Evolutionary conservation across 2,888 invertebrate species (phyloP), one percentile per base, ranked within the genome.

Genomic region (Invenusta paracnida): DNA sequence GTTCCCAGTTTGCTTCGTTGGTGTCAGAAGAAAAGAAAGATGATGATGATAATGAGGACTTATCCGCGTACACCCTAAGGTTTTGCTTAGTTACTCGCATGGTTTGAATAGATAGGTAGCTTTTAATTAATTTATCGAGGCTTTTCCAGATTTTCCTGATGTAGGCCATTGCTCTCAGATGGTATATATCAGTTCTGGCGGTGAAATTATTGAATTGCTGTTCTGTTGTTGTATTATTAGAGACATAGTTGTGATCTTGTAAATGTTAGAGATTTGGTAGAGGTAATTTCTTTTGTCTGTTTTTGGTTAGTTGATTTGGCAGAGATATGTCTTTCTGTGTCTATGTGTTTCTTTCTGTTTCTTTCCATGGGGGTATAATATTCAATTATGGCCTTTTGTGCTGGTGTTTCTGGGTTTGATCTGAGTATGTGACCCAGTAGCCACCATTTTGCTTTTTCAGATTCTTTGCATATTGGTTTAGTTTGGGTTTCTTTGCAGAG

Each of bases 191-290:
- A 48, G 5, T 48, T 48, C 48, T 48, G 17, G 48, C 17, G 48
- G 48, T 48, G 48, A 48, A 48, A 48, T 48, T 48, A 48, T 48
- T 48, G 48, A 48, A 48, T 48, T 48, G 48, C 5, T 48, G 48
- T 48, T 48, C 48, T 5, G 48, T 48, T 48, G 48, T 73, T 73
- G 73, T 73, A 73, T 73, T 73, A 73, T 73, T 73, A 73, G 73
- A 25, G 27, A 73, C 73, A 73, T 73, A 73, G 73, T 73, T 73
- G 73, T 73, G 73, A 73, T 73, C 73, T 23, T 73, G 73, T 23
- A 73, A 23, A 25, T 73, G 73, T 73, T 25, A 23, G 17, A 73
- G 73, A n/a, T 73, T 73, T 73, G 73, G 73, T 73, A 73, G 73
- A 73, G 73, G 73, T 2, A 23, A 23, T 73, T 73, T 73, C 73